phyloP scores from a whole-genome alignment of 2,113 vertebrate species.

The Xerus inauris region DNA sequence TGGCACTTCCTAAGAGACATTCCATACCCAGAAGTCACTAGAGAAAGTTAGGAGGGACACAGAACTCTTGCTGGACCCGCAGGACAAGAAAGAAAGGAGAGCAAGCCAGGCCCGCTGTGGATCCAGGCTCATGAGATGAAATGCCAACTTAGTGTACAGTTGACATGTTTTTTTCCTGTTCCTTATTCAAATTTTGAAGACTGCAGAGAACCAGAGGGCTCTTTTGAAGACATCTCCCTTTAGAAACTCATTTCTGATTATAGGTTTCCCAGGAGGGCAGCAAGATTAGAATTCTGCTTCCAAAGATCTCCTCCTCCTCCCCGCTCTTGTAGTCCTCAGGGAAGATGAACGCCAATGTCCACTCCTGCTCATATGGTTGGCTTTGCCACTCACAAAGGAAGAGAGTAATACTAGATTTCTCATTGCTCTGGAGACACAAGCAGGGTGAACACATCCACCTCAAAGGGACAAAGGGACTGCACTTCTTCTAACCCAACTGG shows the following conservation, averaged over 20 bases:
- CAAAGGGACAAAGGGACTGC: no score
- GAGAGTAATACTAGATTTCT: not conserved
- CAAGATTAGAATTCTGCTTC: not conserved
- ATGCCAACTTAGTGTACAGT: not conserved
- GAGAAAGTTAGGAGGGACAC: not conserved
- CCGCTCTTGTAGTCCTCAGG: no score
- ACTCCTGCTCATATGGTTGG: not conserved
- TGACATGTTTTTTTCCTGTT: not conserved
- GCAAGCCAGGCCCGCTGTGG: not conserved
- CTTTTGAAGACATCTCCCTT: not conserved
- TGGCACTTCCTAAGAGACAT: not conserved
- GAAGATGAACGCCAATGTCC: accelerated
- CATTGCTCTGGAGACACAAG: not conserved
- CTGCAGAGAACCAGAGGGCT: not conserved
- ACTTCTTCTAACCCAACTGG: not conserved
- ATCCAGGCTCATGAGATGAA: not conserved
- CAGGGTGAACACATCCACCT: not conserved
- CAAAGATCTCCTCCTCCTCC: not conserved
- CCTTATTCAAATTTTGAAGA: not conserved
- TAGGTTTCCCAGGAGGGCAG: not conserved
- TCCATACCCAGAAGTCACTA: not conserved
- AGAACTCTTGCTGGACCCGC: not conserved
- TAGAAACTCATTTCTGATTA: not conserved
- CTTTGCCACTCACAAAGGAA: not conserved
- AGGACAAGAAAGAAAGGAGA: not conserved